These are phyloP conservation scores for Epistrophella euchroma DNA, from an alignment of 2,888 invertebrate genomes.

Conservation along the genomic window DNA sequence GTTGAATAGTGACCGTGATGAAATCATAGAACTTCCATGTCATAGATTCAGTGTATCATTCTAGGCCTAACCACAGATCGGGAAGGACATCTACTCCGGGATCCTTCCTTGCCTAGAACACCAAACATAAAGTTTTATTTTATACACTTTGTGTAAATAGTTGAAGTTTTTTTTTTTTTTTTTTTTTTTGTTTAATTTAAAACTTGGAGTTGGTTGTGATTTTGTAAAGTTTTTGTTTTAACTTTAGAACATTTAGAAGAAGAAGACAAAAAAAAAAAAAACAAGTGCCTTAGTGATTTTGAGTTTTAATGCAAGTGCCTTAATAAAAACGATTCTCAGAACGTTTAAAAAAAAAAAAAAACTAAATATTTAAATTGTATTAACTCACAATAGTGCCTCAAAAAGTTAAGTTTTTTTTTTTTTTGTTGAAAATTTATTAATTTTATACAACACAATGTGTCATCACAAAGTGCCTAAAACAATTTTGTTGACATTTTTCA, in stretches of 20 bases:
- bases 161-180: constrained; percentile 39
- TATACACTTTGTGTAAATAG: constrained; percentile 65
- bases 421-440: constrained; percentile 48
- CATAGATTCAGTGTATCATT: constrained; percentile 83
- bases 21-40: constrained; percentile 82
- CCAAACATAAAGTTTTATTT: constrained; percentile 56
- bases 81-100: constrained; percentile 81
- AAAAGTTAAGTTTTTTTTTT: constrained; percentile 70
- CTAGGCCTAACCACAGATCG: constrained; percentile 84
- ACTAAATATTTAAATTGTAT: constrained; percentile 38
- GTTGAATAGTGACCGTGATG: constrained; percentile 58
- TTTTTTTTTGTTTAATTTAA: constrained; percentile 29
- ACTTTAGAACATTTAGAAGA: background rate
- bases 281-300: constrained; percentile 70
- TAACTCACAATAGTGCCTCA: constrained; percentile 74
- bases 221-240: constrained; percentile 32
- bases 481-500: constrained; percentile 58
- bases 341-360: constrained; percentile 54
- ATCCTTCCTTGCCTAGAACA: constrained; percentile 73
- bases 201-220: constrained; percentile 55
- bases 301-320: constrained; percentile 69
- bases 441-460: constrained; percentile 54
- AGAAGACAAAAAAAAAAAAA: background rate
- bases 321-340: constrained; percentile 68
- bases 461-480: constrained; percentile 67